phyloP scores from a whole-genome alignment of 2,888 invertebrate species.

The Carcina quercana region DNA sequence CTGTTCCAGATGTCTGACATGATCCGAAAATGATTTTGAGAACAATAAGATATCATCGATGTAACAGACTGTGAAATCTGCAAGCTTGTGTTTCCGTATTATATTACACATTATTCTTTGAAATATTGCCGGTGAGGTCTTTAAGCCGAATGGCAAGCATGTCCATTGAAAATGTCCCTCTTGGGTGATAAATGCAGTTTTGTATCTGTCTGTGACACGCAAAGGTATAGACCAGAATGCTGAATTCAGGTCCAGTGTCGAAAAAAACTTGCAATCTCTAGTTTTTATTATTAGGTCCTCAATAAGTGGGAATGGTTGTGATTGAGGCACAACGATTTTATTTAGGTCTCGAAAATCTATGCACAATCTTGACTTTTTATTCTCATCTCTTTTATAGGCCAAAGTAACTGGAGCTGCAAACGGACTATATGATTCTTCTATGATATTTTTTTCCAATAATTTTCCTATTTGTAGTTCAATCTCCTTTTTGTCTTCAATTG shows the following conservation, averaged over 20 bases:
- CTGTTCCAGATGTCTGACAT: constrained; percentile 5
- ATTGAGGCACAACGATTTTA: constrained; percentile 22
- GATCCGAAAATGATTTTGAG: constrained; percentile 1
- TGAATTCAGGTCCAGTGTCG: constrained; percentile 28
- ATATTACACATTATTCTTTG: constrained; percentile 17
- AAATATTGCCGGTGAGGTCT: constrained; percentile 25
- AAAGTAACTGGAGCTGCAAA: constrained; percentile 20
- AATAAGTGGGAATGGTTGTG: constrained; percentile 25
- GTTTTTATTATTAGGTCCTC: constrained; percentile 18
- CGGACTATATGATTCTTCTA: constrained; percentile 20
- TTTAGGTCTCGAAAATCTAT: constrained; percentile 26
- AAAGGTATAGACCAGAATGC: constrained; percentile 34
- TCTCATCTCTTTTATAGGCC: constrained; percentile 19
- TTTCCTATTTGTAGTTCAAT: constrained; percentile 16
- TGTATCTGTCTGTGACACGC: constrained; percentile 23
- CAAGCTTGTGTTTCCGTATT: constrained; percentile 11
- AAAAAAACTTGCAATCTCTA: constrained; percentile 22
- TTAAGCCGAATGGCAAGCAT: constrained; percentile 24
- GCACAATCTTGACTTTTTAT: constrained; percentile 24
- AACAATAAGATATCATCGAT: constrained; percentile 7
- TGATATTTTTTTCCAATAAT: constrained; percentile 15
- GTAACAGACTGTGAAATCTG: constrained; percentile 3
- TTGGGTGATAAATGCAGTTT: constrained; percentile 15
- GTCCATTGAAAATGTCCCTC: constrained; percentile 14
- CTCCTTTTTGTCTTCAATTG: constrained; percentile 16